Evolutionary conservation across 2,113 vertebrate genomes (phyloP), one percentile per base, ranked within the genome.

Genomic region (Numenius arquata): DNA sequence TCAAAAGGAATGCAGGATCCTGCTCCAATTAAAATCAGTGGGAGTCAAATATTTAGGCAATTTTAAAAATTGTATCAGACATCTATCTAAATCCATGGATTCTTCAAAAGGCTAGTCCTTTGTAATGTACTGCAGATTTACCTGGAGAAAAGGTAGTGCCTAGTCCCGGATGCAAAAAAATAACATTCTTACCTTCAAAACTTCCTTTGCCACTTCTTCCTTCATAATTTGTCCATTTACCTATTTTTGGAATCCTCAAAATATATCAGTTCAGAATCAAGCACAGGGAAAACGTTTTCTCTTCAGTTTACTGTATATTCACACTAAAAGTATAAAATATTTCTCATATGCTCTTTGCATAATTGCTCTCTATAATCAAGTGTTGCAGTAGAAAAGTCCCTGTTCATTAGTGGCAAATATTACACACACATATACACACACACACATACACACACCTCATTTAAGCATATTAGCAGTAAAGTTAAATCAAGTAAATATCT

Each of bases 401-500:
- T 63, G 59, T 77, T 96, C 75, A 94, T 95, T 92, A 81, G 63
- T 14, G 74, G 88, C 26, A 67, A 88, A 83, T 63, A 77, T 76
- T 88, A 36, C 68, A 88, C 59, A 55, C 50, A 63, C 68, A 76
- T 15, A 56, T 36, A 83, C 50, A 78, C 48, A 79, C 53, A 83
- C 34, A 50, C 30, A 72, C 75, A 83, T 41, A 30, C 70, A 65
- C 43, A 73, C 21, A 50, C 5, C 25, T 74, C 61, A 70, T 93
- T 93, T 90, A 50, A 80, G 15, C 7, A 1, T 38, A 90, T 92
- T 90, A 95, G 11, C 55, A 88, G 30, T 36, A 17, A 80, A 92
- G 68, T 61, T 86, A 77, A 95, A 92, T 74, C 53, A 58, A 88
- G 23, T 52, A 85, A 96, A 90, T 62, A n/a, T 83, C 85, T 88